Base-by-base conservation (phyloP, 1,140 invertebrate species). In the Plutomurus gul region DNA sequence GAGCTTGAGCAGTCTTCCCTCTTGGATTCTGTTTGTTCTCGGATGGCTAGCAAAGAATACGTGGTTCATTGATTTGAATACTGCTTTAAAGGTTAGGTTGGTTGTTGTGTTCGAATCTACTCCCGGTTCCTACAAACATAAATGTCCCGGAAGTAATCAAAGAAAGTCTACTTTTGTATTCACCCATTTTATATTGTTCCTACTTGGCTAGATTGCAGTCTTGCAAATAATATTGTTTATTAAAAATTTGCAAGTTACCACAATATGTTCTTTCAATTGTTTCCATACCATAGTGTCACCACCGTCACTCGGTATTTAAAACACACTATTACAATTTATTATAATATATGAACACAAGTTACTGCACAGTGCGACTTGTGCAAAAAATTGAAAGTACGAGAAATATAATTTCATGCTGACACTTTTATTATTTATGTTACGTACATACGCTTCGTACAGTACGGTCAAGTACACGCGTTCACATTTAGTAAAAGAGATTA, bases 11-110 rank as follows among this genome's bases (percentile, higher is more conserved):
- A 88, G 33, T 87, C 87, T 3, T 85, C 83, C 77, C 85, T 91
- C n/a, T 79, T 89, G 10, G 87, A 91, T 85, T 86, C 88, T 2
- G 85, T 92, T 83, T 85, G 91, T 8, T 91, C 88, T 80, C 89
- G 88, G 85, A 91, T 92, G 82, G 88, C 88, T 46, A 88, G 88
- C 4, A 91, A 91, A 84, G 87, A 88, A 83, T 87, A 60, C 11
- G 51, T 60, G 10, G 25, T 25, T 30, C 51, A 60, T 60, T 60
- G 27, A 60, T 11, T n/a, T n/a, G n/a, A n/a, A n/a, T n/a, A n/a
- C n/a, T n/a, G n/a, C n/a, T n/a, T n/a, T n/a, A n/a, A n/a, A n/a
- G n/a, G n/a, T n/a, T n/a, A n/a, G n/a, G n/a, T n/a, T n/a, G n/a
- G n/a, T 47, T 47, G 4, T 6, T 4, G 4, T 47, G 6, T 47